Conservation (phyloP, 2,113 vertebrate species). For the Podilymbus podiceps region DNA sequence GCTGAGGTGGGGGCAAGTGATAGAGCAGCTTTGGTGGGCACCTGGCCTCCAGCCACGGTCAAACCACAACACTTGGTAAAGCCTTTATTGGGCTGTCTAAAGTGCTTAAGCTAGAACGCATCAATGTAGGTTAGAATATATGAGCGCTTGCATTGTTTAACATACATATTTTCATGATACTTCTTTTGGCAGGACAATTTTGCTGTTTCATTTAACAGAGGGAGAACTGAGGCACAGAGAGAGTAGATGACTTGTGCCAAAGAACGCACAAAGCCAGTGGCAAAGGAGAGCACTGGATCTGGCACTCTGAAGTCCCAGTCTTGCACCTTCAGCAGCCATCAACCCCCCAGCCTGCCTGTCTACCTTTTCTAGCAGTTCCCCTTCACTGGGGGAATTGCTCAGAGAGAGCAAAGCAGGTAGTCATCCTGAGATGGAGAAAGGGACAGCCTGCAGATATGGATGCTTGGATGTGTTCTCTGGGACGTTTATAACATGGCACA, state of each 20-base stretch:
- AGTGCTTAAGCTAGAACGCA: neutral
- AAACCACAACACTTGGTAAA: neutral
- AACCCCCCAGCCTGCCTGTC: neutral
- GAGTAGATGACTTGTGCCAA: neutral
- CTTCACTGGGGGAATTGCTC: neutral
- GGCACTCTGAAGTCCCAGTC: neutral
- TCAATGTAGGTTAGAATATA: neutral
- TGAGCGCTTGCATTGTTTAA: neutral
- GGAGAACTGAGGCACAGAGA: neutral
- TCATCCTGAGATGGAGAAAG: neutral
- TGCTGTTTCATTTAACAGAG: neutral
- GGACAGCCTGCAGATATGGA: neutral
- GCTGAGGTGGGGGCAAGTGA: too few relatives aligned
- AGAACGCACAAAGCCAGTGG: neutral
- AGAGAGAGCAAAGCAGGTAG: neutral
- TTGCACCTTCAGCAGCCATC: neutral
- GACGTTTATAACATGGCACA: neutral
- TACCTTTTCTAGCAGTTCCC: neutral
- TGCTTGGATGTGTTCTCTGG: neutral
- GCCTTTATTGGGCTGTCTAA: neutral
- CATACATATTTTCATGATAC: neutral
- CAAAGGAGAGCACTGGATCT: neutral
- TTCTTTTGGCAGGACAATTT: neutral
- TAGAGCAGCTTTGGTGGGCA: too few relatives aligned
- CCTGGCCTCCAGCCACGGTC: too few relatives aligned